phyloP scores from a whole-genome alignment of 2,113 vertebrate species.

The Gymnobelideus leadbeateri region DNA sequence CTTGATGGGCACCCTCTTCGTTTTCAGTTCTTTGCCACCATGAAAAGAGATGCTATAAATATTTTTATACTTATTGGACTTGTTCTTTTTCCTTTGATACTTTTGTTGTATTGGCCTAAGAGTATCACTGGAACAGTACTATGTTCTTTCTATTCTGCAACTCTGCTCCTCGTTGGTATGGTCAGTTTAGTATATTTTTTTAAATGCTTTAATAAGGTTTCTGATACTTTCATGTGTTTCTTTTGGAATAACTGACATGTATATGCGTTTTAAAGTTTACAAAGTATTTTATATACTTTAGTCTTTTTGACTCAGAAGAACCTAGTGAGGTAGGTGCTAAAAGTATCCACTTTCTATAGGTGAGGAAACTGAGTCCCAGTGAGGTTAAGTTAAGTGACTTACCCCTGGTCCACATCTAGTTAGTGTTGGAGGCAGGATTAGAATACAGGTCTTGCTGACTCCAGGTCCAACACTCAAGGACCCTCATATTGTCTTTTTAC shows the following conservation, averaged over 20 bases:
- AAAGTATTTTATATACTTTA: background rate
- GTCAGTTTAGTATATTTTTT: constrained; percentile 54
- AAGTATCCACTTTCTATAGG: background rate
- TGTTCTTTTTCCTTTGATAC: background rate
- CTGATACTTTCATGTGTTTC: background rate
- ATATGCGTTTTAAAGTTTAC: background rate
- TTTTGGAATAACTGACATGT: background rate
- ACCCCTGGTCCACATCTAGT: too few species aligned
- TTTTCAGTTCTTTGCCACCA: constrained; percentile 14
- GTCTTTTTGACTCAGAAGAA: background rate
- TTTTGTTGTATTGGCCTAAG: background rate
- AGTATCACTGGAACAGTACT: background rate
- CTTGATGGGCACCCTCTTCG: background rate
- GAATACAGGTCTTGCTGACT: too few species aligned
- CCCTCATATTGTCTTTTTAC: background rate
- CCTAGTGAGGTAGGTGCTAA: background rate
- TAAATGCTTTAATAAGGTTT: background rate
- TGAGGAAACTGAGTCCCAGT: background rate
- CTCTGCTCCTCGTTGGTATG: background rate
- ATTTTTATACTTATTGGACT: constrained; percentile 2
- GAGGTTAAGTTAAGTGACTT: background rate
- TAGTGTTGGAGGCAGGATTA: too few species aligned
- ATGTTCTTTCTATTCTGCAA: background rate
- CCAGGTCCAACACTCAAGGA: background rate
- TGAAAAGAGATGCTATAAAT: background rate